A percentile compares a stretch with the other conserved stretches of the same genome.
phyloP scores from a whole-genome alignment of 2,888 invertebrate genomes.

The Mylabris sibirica region DNA sequence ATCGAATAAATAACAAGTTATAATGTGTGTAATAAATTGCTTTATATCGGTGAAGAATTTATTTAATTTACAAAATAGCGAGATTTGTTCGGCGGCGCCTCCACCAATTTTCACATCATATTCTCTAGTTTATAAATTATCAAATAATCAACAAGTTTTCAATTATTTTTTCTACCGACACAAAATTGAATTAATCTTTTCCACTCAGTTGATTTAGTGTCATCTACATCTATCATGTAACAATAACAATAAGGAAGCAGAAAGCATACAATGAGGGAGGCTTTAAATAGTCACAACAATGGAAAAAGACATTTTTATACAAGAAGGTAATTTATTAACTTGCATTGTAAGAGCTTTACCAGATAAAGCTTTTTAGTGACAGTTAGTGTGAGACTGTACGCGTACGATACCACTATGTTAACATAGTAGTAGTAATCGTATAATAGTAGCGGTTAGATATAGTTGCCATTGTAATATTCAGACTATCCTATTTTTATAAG shows the following conservation, averaged over 20 bases:
- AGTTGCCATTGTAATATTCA: neutral
- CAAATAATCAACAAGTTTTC: neutral
- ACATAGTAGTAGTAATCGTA: neutral
- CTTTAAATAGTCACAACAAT: conserved; percentile 1
- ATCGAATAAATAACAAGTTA: neutral
- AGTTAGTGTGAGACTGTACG: neutral
- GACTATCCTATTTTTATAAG: conserved; percentile 41
- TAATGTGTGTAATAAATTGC: neutral
- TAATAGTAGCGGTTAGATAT: neutral
- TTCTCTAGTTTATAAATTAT: neutral
- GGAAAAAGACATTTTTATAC: conserved; percentile 7
- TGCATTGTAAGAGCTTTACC: conserved; percentile 19
- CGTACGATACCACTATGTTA: neutral
- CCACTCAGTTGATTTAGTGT: neutral
- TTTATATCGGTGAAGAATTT: neutral
- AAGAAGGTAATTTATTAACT: conserved; percentile 19
- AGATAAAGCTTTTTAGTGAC: conserved; percentile 26
- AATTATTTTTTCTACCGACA: neutral
- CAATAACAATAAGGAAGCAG: neutral
- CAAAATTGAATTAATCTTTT: neutral
- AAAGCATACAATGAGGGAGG: neutral
- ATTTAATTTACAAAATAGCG: too few species aligned
- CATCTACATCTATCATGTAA: neutral
- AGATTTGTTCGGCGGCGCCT: neutral
- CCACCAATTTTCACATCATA: neutral